A percentile compares a stretch with the other conserved stretches of the same genome.
phyloP scores from a whole-genome alignment of 1,140 invertebrate genomes.

The Tigriopus japonicus region DNA sequence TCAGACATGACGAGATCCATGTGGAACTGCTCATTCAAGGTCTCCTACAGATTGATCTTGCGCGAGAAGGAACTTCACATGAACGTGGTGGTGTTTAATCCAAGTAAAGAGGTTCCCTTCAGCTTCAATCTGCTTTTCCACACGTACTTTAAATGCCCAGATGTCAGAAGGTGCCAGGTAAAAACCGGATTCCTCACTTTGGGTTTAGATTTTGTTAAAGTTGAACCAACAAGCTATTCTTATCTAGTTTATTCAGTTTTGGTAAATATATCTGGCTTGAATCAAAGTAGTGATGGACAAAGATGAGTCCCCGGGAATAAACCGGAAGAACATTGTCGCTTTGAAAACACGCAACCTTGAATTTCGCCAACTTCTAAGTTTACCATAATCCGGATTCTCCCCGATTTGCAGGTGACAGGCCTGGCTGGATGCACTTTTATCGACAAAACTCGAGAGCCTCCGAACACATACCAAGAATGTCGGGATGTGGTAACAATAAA shows the following conservation, averaged over 20 bases:
- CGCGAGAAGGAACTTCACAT: slow-evolving; percentile 77
- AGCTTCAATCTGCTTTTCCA: slow-evolving; percentile 81
- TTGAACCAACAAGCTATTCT: too few relatives aligned
- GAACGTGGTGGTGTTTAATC: slow-evolving; percentile 75
- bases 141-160: slow-evolving; percentile 86
- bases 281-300: too few relatives aligned
- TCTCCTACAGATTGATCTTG: slow-evolving; percentile 57
- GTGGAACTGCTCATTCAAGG: slow-evolving; percentile 27
- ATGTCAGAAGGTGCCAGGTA: slow-evolving; percentile 58
- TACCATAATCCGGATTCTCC: too few relatives aligned
- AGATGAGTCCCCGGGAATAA: neutral
- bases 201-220: too few relatives aligned
- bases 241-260: too few relatives aligned
- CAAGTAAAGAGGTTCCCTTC: slow-evolving; percentile 69
- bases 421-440: slow-evolving; percentile 76
- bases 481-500: slow-evolving; percentile 67
- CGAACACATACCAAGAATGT: slow-evolving; percentile 35
- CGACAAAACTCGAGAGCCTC: slow-evolving; percentile 35
- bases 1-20: slow-evolving; percentile 75
- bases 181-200: too few relatives aligned
- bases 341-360: slow-evolving; percentile 11
- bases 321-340: neutral
- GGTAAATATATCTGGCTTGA: too few relatives aligned
- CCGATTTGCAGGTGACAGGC: slow-evolving; percentile 42
- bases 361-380: too few relatives aligned